Conservation (phyloP, 2,797 vertebrate genomes). For the Thalassophryne amazonica region DNA sequence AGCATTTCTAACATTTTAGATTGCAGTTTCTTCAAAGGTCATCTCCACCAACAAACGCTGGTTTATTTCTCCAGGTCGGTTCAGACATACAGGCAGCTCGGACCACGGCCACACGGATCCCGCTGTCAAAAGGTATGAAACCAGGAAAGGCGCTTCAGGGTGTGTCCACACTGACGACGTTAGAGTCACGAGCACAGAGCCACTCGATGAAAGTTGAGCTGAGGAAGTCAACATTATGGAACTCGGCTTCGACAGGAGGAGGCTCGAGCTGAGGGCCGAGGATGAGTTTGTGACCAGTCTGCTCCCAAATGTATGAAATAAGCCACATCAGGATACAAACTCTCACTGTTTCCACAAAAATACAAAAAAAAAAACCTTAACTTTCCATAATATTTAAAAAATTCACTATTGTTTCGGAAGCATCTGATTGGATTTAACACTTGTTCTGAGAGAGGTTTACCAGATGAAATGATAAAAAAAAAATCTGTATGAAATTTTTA, state of each 20-base stretch:
- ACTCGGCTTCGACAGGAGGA: slow-evolving; percentile 77
- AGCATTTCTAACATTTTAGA: slow-evolving; percentile 50
- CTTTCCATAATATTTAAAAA: too few relatives aligned
- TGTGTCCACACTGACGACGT: slow-evolving; percentile 85
- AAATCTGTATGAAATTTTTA: too few relatives aligned
- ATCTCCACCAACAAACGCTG: slow-evolving; percentile 49
- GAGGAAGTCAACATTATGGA: slow-evolving; percentile 86
- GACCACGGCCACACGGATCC: slow-evolving; percentile 87
- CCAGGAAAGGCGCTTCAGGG: slow-evolving; percentile 85
- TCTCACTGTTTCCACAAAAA: too few relatives aligned
- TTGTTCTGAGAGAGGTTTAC: too few relatives aligned
- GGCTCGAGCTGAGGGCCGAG: slow-evolving; percentile 85
- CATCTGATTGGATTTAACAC: too few relatives aligned
- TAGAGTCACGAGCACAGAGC: slow-evolving; percentile 89
- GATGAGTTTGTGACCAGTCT: not conserved
- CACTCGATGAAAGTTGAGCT: slow-evolving; percentile 96
- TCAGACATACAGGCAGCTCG: slow-evolving; percentile 85
- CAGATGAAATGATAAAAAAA: too few relatives aligned
- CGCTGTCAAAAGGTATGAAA: slow-evolving; percentile 93
- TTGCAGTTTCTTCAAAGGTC: slow-evolving; percentile 76
- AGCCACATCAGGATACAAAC: not conserved
- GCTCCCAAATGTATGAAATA: not conserved
- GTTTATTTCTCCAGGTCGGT: slow-evolving; percentile 70
- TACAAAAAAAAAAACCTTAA: not conserved
- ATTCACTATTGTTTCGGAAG: not conserved